phyloP scores from a whole-genome alignment of 2,797 vertebrate genomes.

The Oryzias dopingdopingensis region DNA sequence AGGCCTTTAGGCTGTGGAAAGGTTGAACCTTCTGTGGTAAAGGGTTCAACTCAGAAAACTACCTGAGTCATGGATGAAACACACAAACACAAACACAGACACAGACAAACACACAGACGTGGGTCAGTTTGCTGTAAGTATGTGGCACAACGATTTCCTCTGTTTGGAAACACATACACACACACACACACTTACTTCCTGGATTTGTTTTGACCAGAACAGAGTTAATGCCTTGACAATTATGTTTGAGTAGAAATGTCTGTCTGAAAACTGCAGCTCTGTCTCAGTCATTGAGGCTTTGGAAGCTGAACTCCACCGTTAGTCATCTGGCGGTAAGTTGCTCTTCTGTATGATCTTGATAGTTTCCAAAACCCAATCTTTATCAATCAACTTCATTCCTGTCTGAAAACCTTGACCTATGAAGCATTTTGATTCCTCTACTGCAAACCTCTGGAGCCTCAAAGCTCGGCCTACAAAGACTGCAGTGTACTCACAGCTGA shows the following conservation, averaged over 20 bases:
- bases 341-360: no score
- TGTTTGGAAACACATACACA: neutral
- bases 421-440: conserved; percentile 11
- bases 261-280: neutral
- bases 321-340: no score
- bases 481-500: conserved; percentile 90
- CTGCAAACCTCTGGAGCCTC: conserved; percentile 12
- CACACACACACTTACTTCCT: neutral
- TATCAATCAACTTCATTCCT: neutral
- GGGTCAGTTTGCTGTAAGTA: conserved; percentile 10
- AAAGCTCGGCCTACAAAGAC: conserved; percentile 18
- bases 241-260: neutral
- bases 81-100: conserved; percentile 18
- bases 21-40: conserved; percentile 21
- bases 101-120: conserved; percentile 20
- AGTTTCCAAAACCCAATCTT: neutral
- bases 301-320: no score
- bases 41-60: conserved; percentile 29
- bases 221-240: conserved; percentile 5
- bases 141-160: conserved; percentile 11
- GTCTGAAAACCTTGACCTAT: conserved; percentile 9
- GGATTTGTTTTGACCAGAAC: neutral
- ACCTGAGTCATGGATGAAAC: conserved; percentile 33
- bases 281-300: neutral
- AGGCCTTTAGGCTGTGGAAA: conserved; percentile 7